These are phyloP conservation scores for Pteromalus puparum DNA, from an alignment of 1,140 invertebrate species.

Conservation along the genomic window DNA sequence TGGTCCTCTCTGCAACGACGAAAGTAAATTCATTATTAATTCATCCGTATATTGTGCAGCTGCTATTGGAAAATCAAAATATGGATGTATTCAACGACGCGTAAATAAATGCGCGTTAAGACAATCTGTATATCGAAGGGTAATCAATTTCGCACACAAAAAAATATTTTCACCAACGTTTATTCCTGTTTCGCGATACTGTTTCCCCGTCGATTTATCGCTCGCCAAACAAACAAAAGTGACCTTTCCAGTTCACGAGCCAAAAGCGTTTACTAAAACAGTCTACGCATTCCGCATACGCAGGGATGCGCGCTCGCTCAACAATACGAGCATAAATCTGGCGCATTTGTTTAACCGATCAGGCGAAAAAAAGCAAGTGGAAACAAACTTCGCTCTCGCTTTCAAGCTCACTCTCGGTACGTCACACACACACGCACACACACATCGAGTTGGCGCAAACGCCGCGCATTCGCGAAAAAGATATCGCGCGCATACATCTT, in stretches of 20 bases:
- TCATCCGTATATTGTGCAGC: neutral
- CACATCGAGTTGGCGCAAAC: neutral
- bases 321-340: neutral
- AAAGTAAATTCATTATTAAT: neutral
- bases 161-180: too few relatives aligned
- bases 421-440: too few relatives aligned
- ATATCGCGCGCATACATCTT: neutral
- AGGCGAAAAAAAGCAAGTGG: neutral
- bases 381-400: constrained; percentile 10
- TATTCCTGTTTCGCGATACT: too few relatives aligned
- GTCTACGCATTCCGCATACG: too few relatives aligned
- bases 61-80: too few relatives aligned
- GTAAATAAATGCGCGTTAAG: too few relatives aligned
- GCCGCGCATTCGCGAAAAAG: neutral
- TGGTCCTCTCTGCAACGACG: constrained; percentile 49
- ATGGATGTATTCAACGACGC: too few relatives aligned
- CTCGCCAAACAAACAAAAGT: neutral
- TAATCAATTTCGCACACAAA: too few relatives aligned
- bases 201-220: too few relatives aligned
- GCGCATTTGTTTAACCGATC: neutral
- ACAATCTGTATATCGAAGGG: too few relatives aligned
- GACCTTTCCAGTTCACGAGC: neutral
- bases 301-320: neutral
- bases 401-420: neutral
- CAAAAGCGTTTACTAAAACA: neutral